Conservation (phyloP, 2,888 invertebrate genomes). For the Sphecodes monilicornis region DNA sequence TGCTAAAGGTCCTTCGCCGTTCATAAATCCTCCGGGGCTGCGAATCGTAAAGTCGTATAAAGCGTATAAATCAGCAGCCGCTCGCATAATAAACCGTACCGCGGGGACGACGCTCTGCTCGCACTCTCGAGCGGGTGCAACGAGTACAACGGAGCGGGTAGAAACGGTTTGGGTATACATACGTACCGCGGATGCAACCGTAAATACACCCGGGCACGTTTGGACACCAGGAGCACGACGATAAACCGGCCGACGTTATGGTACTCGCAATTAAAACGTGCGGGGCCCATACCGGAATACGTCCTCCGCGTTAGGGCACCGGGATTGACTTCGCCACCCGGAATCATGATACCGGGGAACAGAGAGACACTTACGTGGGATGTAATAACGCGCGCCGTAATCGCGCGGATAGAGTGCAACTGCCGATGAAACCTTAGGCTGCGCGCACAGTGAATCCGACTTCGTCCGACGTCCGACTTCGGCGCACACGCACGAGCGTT, state of each 20-base stretch:
- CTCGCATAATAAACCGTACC: constrained; percentile 21
- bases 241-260: constrained; percentile 2
- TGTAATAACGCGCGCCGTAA: constrained; percentile 24
- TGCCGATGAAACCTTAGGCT: neutral
- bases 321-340: constrained; percentile 38
- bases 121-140: neutral
- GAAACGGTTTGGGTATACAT: neutral
- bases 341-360: constrained; percentile 20
- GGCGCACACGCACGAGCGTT: too few species aligned
- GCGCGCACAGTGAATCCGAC: too few species aligned
- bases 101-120: neutral
- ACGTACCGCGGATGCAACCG: neutral
- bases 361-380: constrained; percentile 25
- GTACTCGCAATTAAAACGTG: constrained; percentile 30
- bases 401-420: neutral
- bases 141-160: neutral
- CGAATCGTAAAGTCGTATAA: constrained; percentile 40
- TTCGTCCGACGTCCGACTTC: too few species aligned
- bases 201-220: constrained; percentile 12
- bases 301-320: neutral
- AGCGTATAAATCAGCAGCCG: constrained; percentile 31
- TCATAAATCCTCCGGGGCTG: constrained; percentile 37
- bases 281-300: constrained; percentile 7
- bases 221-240: neutral
- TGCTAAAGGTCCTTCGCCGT: constrained; percentile 25